phyloP scores from a whole-genome alignment of 2,797 vertebrate species.

The Eulemur albifrons region DNA sequence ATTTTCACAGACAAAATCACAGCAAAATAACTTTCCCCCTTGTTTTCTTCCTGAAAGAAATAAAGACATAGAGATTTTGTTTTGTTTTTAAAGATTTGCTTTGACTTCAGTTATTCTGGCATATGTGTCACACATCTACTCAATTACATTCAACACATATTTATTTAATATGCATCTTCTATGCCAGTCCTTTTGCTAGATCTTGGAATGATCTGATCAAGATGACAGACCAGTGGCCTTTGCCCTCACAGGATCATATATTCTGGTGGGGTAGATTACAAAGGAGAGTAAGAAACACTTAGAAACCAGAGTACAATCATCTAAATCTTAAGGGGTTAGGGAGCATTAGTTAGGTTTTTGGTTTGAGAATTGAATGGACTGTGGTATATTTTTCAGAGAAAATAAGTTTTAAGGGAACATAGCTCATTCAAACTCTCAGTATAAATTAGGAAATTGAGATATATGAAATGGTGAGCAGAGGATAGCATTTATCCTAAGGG shows the following conservation, averaged over 20 bases:
- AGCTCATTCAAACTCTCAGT: background rate
- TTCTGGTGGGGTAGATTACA: background rate
- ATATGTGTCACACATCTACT: background rate
- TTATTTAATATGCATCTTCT: background rate
- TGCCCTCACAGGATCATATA: background rate
- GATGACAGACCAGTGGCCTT: background rate
- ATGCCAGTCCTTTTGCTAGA: background rate
- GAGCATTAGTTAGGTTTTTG: background rate
- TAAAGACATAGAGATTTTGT: background rate
- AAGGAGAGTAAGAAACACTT: background rate
- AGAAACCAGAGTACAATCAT: fast-evolving
- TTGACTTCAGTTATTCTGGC: background rate
- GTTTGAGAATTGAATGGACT: background rate
- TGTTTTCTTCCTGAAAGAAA: background rate
- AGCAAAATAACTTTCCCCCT: background rate
- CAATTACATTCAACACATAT: background rate
- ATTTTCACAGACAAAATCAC: background rate
- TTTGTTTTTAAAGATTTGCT: constrained; percentile 50
- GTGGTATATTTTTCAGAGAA: background rate
- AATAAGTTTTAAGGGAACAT: background rate
- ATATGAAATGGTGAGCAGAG: background rate
- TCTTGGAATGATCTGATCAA: background rate
- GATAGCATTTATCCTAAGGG: background rate
- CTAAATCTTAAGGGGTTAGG: background rate
- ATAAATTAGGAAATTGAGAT: background rate